Evolutionary conservation across 35 echinoderm and acorn worm species (phyloP).

Genomic region (Apostichopus parvimensis): DNA sequence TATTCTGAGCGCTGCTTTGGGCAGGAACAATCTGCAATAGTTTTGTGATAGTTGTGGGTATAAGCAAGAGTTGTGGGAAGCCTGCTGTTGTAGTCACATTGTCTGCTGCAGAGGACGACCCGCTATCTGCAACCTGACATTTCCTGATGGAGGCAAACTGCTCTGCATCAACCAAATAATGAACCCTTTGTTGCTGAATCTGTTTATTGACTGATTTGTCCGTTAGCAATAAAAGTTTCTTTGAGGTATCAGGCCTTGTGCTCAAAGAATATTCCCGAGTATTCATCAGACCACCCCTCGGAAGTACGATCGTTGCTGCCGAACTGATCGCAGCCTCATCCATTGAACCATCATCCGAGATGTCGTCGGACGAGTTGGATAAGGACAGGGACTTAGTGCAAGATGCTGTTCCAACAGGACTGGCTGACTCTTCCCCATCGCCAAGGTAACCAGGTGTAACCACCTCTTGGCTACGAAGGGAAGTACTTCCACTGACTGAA

Average conservation of each 20-base stretch:
- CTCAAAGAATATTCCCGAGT: not conserved
- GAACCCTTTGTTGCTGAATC: not conserved
- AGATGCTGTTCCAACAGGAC: not conserved
- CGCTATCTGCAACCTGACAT: not conserved
- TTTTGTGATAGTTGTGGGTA: not conserved
- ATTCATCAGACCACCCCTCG: not conserved
- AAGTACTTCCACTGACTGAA: not conserved
- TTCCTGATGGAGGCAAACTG: not conserved
- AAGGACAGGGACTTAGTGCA: not conserved
- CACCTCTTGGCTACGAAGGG: not conserved
- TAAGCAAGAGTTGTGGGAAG: not conserved
- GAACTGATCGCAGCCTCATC: not conserved
- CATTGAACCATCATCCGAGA: not conserved
- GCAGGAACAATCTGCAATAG: not conserved
- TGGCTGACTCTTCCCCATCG: not conserved
- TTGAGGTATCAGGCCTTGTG: not conserved
- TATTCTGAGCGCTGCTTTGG: not conserved
- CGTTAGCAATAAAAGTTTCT: not conserved
- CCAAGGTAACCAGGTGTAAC: constrained; percentile 7
- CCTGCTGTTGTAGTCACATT: not conserved
- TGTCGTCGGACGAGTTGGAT: not conserved
- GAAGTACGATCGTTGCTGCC: not conserved
- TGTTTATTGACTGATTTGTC: not conserved
- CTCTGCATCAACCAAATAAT: not conserved
- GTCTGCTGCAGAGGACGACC: not conserved